Base-by-base conservation (phyloP, 2,113 vertebrate genomes). In the Cygnus atratus region DNA sequence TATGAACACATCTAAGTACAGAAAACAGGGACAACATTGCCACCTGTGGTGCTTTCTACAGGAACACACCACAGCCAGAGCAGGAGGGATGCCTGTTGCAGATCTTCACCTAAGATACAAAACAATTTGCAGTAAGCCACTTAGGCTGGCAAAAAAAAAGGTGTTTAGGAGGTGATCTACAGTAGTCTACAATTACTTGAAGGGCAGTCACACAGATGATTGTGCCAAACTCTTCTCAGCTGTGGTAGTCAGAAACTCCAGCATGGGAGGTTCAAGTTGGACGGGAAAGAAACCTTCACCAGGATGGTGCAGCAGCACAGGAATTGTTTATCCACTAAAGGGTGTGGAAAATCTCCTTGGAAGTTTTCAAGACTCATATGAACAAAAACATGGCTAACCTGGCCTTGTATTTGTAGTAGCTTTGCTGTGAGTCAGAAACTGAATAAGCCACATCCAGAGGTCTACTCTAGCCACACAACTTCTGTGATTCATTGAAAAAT, bases 361-460 rank as follows among this genome's bases (percentile, higher is more conserved):
- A 86, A 39, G 22, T 63, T 83, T 88, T 84, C 28, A 57, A 41
- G 28, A 57, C n/a, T 63, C 3, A 0, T 22, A 35, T 73, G 33
- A n/a, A 52, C 33, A 59, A 88, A 87, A 33, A 28, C 16, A 16
- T 59, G 35, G 10, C 29, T 93, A 59, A 58, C 6, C 35, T 54
- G 37, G 26, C 10, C 26, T 71, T 72, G 13, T 57, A 15, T 4
- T 50, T 28, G 22, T 52, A 5, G 4, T 13, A 61, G 33, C 28
- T 17, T 35, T 71, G 17, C 7, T 54, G 7, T 21, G 43, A 77
- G 28, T 62, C 33, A 66, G 26, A 29, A 58, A 54, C 4, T 26
- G 35, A 17, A 26, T 8, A 2, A 78, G 29, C 6, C 3, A 4
- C 12, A 6, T 15, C 39, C 21, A 31, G 10, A 1, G 2, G 18